These are phyloP conservation scores for Callyntrura sp. DNA, from an alignment of 2,888 invertebrate species.

Conservation along the genomic window DNA sequence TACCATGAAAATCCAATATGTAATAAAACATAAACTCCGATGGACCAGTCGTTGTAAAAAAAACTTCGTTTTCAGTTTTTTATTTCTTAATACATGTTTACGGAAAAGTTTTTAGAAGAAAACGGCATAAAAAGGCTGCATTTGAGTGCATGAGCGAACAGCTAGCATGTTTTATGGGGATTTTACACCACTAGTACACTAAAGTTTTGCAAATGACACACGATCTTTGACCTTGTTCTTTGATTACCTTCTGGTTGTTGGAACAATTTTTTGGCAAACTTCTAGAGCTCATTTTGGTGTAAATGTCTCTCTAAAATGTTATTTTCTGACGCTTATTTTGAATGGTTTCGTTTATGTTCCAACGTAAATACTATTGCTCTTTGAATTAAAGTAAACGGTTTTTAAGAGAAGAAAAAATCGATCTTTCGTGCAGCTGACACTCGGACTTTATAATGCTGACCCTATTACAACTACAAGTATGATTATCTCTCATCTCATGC, in stretches of 20 bases:
- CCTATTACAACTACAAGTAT: constrained; percentile 48
- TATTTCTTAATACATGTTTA: neutral
- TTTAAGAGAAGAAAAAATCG: neutral
- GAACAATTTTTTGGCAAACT: neutral
- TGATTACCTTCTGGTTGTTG: neutral
- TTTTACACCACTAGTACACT: neutral
- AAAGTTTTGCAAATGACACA: constrained; percentile 11
- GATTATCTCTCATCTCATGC: constrained; percentile 19
- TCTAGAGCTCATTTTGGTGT: neutral
- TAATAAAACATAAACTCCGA: constrained; percentile 35
- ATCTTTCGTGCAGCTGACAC: constrained; percentile 25
- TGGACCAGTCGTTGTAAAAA: neutral
- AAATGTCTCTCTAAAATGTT: constrained; percentile 1
- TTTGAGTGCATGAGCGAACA: constrained; percentile 20
- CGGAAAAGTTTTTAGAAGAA: neutral
- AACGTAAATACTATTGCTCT: constrained; percentile 19
- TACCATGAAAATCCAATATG: constrained; percentile 49
- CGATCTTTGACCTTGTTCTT: constrained; percentile 47
- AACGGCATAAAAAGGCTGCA: no score
- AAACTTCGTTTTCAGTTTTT: neutral
- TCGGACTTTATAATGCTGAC: constrained; percentile 58
- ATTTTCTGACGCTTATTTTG: neutral
- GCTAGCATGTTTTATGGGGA: no score
- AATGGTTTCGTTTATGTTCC: neutral
- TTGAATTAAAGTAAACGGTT: constrained; percentile 40